Conservation (phyloP, 2,113 vertebrate genomes). For the Lophotis ruficrista region DNA sequence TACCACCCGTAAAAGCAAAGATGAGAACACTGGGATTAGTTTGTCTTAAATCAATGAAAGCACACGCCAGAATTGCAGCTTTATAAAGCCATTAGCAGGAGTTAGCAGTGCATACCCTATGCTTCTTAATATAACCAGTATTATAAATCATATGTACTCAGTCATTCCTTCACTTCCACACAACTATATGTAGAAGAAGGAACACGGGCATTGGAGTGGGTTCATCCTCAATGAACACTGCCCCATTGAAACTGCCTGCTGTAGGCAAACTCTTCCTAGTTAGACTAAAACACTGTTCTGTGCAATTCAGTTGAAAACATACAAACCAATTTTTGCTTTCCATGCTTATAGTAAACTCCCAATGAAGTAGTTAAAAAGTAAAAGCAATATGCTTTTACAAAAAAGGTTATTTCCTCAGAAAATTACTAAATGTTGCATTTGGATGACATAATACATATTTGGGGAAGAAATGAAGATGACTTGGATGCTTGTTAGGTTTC, state of each 20-base stretch:
- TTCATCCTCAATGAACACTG: not conserved
- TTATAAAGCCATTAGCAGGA: not conserved
- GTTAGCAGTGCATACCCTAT: not conserved
- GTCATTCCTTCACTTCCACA: not conserved
- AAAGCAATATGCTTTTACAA: not conserved
- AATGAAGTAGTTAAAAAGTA: not conserved
- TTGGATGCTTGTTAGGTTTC: not conserved
- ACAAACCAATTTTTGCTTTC: not conserved
- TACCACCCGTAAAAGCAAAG: not conserved
- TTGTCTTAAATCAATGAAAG: not conserved
- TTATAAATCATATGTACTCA: not conserved
- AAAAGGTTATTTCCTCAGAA: not conserved
- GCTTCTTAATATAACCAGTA: not conserved
- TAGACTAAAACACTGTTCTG: not conserved
- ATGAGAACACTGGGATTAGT: not conserved
- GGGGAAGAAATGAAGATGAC: not conserved
- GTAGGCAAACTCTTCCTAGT: not conserved
- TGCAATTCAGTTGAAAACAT: not conserved
- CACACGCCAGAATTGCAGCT: not conserved
- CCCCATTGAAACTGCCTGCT: not conserved
- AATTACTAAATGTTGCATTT: not conserved
- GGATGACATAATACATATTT: constrained; percentile 15
- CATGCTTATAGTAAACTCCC: not conserved
- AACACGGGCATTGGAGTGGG: not conserved
- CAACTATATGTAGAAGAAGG: not conserved